Percentiles rank a stretch among this genome's conserved stretches.
Evolutionary conservation across 2,888 invertebrate genomes (phyloP).

Genomic region (Agrotis segetum): DNA sequence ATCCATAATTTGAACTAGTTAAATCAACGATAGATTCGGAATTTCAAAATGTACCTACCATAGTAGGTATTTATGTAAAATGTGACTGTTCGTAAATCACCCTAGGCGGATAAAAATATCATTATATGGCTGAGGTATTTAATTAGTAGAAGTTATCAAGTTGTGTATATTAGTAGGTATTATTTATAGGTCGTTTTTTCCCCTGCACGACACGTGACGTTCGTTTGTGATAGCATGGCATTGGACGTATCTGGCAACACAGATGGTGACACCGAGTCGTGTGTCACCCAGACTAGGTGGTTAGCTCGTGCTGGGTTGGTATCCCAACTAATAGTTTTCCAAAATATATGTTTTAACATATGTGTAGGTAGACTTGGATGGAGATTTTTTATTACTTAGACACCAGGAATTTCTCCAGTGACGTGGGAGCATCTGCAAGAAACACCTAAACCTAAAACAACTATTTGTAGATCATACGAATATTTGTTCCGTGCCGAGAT

Average conservation of each 20-base stretch:
- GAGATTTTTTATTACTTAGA: background rate
- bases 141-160: too few species aligned
- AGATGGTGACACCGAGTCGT: background rate
- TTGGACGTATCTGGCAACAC: background rate
- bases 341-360: background rate
- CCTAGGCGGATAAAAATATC: too few species aligned
- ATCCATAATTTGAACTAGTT: background rate
- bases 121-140: too few species aligned
- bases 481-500: too few species aligned
- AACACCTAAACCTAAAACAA: too few species aligned
- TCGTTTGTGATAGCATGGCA: constrained; percentile 4
- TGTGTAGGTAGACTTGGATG: background rate
- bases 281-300: background rate
- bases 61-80: too few species aligned
- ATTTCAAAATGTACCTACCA: background rate
- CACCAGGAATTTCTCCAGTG: too few species aligned
- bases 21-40: background rate
- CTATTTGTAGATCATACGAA: too few species aligned
- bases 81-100: too few species aligned
- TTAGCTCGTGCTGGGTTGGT: background rate
- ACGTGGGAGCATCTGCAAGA: too few species aligned
- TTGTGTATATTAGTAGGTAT: too few species aligned
- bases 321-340: background rate
- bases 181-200: too few species aligned
- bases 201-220: background rate